Evolutionary conservation across 1,140 invertebrate species (phyloP), one percentile per base, ranked within the genome.

Genomic region (Phymorhynchus buccinoides): DNA sequence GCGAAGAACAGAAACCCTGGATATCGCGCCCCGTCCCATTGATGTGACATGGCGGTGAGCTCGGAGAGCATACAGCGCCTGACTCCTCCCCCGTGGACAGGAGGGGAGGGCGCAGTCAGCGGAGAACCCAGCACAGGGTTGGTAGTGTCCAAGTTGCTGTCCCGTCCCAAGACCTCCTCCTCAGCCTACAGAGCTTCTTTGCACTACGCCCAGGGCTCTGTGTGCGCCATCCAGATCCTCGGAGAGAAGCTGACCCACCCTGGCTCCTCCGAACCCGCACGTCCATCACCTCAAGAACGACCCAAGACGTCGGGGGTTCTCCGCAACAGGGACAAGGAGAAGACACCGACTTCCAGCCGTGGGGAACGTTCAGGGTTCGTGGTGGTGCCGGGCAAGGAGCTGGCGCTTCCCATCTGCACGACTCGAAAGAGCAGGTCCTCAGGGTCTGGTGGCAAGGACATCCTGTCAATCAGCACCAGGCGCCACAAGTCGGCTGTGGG

Each of bases 391-490:
- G 77, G 41, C n/a, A 79, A 79, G 27, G 77, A 79, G 77, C 77
- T 79, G 77, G 27, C 77, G 41, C 77, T 79, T 42, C 77, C 77
- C n/a, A 79, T 79, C 41, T 79, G 77, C 77, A 79, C 77, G 42
- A 79, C 77, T 42, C 27, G 77, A 3, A 18, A 30, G 4, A 14
- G 22, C 42, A n/a, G 77, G 77, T 30, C 30, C 42, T 18, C 75
- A n/a, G 77, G 77, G 27, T 22, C 77, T 9, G 22, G 42, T 9
- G 77, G 27, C 4, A 79, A 79, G 44, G 77, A 79, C 27, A 30
- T 79, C 44, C 77, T 79, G 42, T 48, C 77, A 42, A 79, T 79
- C 77, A 79, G 39, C 41, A 79, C 77, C 42, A 48, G 32, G n/a
- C 41, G 77, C 22, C 6, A 32, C 42, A 4, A 14, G 42, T 79